phyloP scores from a whole-genome alignment of 2,113 vertebrate genomes.

The Chunga burmeisteri region DNA sequence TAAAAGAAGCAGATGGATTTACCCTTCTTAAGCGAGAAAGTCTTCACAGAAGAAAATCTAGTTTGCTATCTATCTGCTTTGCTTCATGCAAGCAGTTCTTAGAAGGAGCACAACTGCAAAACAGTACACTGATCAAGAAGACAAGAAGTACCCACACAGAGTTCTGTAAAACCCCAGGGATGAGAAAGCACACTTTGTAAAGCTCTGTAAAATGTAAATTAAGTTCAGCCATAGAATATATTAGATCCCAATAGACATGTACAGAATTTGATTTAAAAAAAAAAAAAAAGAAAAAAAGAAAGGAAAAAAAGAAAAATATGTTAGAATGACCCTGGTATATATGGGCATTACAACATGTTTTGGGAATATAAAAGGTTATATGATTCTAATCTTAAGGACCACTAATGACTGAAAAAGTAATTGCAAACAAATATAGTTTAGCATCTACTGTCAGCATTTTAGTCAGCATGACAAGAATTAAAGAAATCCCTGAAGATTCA shows the following conservation, averaged over 20 bases:
- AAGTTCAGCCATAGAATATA: not conserved
- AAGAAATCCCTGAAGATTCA: not conserved
- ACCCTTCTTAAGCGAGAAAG: not conserved
- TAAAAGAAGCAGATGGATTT: not conserved
- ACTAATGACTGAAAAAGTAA: not conserved
- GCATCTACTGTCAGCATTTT: not conserved
- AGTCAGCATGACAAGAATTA: not conserved
- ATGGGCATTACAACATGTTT: not conserved
- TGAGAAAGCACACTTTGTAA: not conserved
- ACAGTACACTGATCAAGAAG: not conserved
- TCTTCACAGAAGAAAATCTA: not conserved
- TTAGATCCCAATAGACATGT: not conserved
- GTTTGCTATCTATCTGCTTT: not conserved
- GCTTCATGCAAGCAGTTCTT: not conserved
- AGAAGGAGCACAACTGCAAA: not conserved
- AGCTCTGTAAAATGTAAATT: not conserved
- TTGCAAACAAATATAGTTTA: not conserved
- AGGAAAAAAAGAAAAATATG: accelerated
- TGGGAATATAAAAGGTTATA: not conserved
- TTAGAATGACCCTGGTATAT: not conserved
- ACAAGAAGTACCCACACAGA: not conserved
- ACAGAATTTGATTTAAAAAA: not conserved
- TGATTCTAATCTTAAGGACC: not conserved
- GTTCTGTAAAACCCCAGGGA: not conserved
- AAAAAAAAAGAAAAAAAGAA: not conserved